A percentile compares a stretch with the other conserved stretches of the same genome.
Conservation (phyloP, 2,113 vertebrate species). For the Gymnobelideus leadbeateri region DNA sequence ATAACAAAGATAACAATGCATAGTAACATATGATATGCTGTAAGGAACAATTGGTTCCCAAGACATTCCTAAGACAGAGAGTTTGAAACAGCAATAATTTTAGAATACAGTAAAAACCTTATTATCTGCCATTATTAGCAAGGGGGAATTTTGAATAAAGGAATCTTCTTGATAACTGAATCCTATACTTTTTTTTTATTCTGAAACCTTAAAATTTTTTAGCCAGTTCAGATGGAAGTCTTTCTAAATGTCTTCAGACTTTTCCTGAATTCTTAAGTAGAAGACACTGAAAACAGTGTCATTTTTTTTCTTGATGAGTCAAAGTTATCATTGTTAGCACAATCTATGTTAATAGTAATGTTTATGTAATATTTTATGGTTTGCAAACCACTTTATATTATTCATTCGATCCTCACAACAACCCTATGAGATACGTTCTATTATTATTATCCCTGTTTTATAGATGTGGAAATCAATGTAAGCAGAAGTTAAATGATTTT, state of each 20-base stretch:
- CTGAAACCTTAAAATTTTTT: background rate
- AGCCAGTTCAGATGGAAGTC: background rate
- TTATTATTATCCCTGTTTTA: background rate
- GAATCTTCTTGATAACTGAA: background rate
- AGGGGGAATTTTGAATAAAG: background rate
- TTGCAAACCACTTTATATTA: background rate
- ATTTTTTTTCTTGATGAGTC: background rate
- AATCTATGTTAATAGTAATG: background rate
- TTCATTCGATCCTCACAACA: background rate
- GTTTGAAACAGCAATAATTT: background rate
- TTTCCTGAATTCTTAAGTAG: background rate
- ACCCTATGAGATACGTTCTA: background rate
- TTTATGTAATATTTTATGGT: background rate
- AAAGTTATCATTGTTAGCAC: background rate
- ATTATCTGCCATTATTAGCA: background rate
- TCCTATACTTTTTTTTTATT: background rate
- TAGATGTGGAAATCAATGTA: background rate
- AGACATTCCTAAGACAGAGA: background rate
- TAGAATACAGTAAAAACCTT: background rate
- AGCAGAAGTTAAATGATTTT: background rate
- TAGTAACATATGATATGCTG: background rate
- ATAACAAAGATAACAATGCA: background rate
- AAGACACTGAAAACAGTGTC: background rate
- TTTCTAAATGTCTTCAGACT: background rate
- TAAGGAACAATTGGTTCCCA: background rate